Base-by-base conservation (phyloP, 2,888 invertebrate species). In the Folsomia candida region DNA sequence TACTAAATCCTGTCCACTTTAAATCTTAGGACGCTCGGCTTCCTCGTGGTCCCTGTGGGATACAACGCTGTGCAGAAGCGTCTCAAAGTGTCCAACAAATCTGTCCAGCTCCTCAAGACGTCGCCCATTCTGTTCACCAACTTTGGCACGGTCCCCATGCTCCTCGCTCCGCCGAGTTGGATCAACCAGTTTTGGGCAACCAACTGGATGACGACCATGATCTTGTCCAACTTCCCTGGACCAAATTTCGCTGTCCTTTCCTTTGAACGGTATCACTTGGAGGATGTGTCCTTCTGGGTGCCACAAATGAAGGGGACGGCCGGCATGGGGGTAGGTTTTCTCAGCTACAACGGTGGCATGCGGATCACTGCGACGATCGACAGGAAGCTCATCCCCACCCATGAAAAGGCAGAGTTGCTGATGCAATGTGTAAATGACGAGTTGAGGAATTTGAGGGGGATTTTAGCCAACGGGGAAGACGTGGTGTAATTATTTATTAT, bases 271-370 rank as follows among this genome's bases (percentile, higher is more conserved):
- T 57, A 73, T 2, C 25, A 14, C 20, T 61, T 67, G 27, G 68
- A 69, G 20, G 75, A 75, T 25, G 71, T 73, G 22, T 51, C 67
- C 25, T 71, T 62, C 57, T 75, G 71, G 71, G 37, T 75, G 9
- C 75, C 75, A 20, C 71, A 73, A 24, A 73, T 75, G 75, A 51
- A 70, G 14, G 75, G 75, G 28, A 68, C 73, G 47, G 75, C 75
- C 54, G 78, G 77, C 25, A 18, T 79, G 28, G 79, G 79, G 11
- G 54, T 77, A 2, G 71, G 75, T 64, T 78, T 78, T 54, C 54
- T 78, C 4, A 77, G 76, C 18, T 79, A 78, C 62, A 79, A 79
- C 60, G 76, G 76, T 1, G 73, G 71, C 6, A 71, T 79, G 9
- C 57, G 79, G 60, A 66, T 78, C 1, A 69, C 76, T 24, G 28